Percentiles rank a stretch among this genome's conserved stretches.
phyloP scores from a whole-genome alignment of 1,140 invertebrate species.

The Frieseomelitta varia region DNA sequence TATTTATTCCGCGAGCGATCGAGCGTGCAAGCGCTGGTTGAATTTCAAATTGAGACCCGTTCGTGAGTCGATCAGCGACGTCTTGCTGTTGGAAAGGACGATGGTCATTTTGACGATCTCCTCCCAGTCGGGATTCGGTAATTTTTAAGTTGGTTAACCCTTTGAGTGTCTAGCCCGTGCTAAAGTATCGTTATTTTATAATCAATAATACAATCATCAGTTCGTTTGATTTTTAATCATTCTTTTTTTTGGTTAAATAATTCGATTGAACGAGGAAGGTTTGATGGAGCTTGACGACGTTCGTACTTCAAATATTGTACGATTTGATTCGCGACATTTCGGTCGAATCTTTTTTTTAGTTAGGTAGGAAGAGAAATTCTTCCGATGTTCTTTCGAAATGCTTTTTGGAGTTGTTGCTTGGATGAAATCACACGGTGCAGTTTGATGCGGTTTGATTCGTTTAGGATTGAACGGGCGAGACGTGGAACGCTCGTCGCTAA shows the following conservation, averaged over 20 bases:
- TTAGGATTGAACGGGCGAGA: neutral
- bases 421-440: neutral
- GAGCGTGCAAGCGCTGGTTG: constrained; percentile 53
- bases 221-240: too few relatives aligned
- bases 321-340: too few relatives aligned
- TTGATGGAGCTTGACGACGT: too few relatives aligned
- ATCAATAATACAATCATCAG: too few relatives aligned
- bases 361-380: neutral
- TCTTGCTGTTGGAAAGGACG: neutral
- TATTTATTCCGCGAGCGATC: constrained; percentile 62
- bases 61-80: constrained; percentile 11
- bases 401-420: neutral
- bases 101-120: neutral
- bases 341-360: neutral
- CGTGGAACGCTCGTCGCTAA: neutral
- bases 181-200: too few relatives aligned
- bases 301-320: too few relatives aligned
- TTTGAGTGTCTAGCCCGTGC: too few relatives aligned
- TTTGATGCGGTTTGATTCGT: neutral
- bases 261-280: too few relatives aligned
- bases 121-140: neutral
- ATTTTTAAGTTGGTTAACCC: neutral
- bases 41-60: constrained; percentile 59
- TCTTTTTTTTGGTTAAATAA: too few relatives aligned
- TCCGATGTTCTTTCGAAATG: neutral